Percentiles rank a stretch among this genome's conserved stretches.
Conservation (phyloP, 2,888 invertebrate genomes). For the Callimorpha dominula region DNA sequence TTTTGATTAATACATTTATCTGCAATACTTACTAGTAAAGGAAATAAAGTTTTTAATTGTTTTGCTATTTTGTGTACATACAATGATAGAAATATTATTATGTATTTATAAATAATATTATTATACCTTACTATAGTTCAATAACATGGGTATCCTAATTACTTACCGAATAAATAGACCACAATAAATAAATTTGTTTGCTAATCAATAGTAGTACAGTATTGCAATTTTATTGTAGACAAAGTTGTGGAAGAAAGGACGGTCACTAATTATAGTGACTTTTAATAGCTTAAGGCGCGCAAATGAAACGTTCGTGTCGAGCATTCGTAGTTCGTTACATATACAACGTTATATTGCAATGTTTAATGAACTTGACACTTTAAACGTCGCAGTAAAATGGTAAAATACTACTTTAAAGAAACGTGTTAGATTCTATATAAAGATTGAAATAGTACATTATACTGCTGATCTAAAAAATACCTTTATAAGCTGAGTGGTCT, state of each 20-base stretch:
- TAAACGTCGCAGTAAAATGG: slow-evolving; percentile 19
- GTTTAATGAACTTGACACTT: slow-evolving; percentile 41
- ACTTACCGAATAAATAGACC: background rate
- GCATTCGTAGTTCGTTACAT: slow-evolving; percentile 44
- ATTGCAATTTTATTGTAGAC: slow-evolving; percentile 10
- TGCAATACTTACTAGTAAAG: too few relatives aligned
- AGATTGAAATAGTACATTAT: slow-evolving; percentile 1
- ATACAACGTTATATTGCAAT: slow-evolving; percentile 32
- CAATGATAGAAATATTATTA: too few relatives aligned
- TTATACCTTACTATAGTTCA: too few relatives aligned
- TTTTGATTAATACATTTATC: background rate
- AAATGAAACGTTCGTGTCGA: slow-evolving; percentile 62
- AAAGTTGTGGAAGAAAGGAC: slow-evolving; percentile 35
- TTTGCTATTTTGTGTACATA: too few relatives aligned
- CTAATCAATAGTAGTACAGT: background rate
- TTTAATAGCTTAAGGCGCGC: slow-evolving; percentile 57
- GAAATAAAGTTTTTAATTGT: too few relatives aligned
- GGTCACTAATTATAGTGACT: slow-evolving; percentile 59
- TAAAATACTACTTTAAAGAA: slow-evolving; percentile 19
- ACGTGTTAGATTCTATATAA: slow-evolving; percentile 5
- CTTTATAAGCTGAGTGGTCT: too few relatives aligned
- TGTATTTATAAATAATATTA: too few relatives aligned
- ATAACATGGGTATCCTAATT: too few relatives aligned
- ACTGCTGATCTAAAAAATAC: background rate
- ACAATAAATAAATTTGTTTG: background rate